phyloP scores from a whole-genome alignment of 2,888 invertebrate genomes.

The Dromius quadrimaculatus region DNA sequence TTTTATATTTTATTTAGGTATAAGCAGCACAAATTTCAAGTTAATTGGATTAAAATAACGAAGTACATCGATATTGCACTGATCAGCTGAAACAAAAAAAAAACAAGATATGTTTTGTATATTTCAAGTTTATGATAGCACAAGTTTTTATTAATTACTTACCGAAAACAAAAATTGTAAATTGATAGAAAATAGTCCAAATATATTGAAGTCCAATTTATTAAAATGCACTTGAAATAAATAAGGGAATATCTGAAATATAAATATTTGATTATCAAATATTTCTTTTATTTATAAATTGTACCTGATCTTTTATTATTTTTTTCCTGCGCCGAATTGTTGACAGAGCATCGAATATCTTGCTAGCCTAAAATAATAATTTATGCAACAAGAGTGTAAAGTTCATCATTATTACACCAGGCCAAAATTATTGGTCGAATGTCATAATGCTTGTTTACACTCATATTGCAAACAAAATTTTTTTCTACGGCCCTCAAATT shows the following conservation, averaged over 20 bases:
- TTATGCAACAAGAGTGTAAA: neutral
- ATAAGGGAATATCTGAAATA: conserved; percentile 1
- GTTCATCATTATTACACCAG: neutral
- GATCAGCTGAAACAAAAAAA: neutral
- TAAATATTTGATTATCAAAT: neutral
- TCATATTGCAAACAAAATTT: too few relatives aligned
- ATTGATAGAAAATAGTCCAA: conserved; percentile 8
- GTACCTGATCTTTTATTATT: neutral
- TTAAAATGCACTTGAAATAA: conserved; percentile 3
- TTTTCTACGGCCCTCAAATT: too few relatives aligned
- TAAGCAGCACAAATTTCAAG: too few relatives aligned
- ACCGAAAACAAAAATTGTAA: conserved; percentile 11
- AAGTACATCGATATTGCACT: neutral
- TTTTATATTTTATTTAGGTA: neutral
- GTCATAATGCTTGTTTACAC: too few relatives aligned
- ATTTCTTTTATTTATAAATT: neutral
- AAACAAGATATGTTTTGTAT: neutral
- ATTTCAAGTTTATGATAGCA: too few relatives aligned
- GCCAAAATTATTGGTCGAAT: too few relatives aligned
- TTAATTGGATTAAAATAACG: neutral
- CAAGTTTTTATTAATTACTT: neutral
- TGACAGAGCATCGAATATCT: neutral
- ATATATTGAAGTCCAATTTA: neutral
- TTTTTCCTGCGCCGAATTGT: neutral
- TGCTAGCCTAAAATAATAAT: neutral